Percentiles rank a stretch among this genome's conserved stretches.
Conservation (phyloP, 2,888 invertebrate species). For the Epistrophe grossulariae region DNA sequence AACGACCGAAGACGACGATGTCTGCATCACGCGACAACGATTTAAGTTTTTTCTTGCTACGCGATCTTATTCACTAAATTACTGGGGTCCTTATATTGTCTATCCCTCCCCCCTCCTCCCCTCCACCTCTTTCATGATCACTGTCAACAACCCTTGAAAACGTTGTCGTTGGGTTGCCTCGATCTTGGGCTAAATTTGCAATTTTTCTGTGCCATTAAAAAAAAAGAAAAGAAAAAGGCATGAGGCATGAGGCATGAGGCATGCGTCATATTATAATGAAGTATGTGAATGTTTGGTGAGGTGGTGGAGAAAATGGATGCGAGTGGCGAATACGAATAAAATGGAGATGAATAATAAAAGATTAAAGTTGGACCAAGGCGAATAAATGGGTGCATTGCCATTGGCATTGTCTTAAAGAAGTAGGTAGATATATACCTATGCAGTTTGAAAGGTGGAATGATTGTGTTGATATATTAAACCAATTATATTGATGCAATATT, state of each 20-base stretch:
- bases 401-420: slow-evolving; percentile 49
- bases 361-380: slow-evolving; percentile 50
- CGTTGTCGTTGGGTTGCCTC: slow-evolving; percentile 10
- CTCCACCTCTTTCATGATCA: not conserved
- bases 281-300: slow-evolving; percentile 3
- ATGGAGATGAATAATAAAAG: slow-evolving; percentile 26
- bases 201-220: slow-evolving; percentile 51
- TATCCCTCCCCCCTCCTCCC: not conserved
- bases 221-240: not conserved
- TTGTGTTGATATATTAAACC: slow-evolving; percentile 20
- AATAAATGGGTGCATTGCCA: slow-evolving; percentile 61
- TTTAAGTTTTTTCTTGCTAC: slow-evolving; percentile 11
- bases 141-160: slow-evolving; percentile 4
- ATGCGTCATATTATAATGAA: slow-evolving; percentile 59
- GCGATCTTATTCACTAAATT: slow-evolving; percentile 57
- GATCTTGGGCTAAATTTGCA: slow-evolving; percentile 37
- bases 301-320: not conserved
- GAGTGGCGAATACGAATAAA: slow-evolving; percentile 21
- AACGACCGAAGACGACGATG: not conserved
- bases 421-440: too few species aligned
- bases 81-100: slow-evolving; percentile 29
- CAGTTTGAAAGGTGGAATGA: slow-evolving; percentile 12
- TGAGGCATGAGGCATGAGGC: slow-evolving; percentile 43
- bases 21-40: slow-evolving; percentile 34
- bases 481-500: not conserved